Evolutionary conservation across 2,888 invertebrate species (phyloP).

Genomic region (Eristalinus aeneus): DNA sequence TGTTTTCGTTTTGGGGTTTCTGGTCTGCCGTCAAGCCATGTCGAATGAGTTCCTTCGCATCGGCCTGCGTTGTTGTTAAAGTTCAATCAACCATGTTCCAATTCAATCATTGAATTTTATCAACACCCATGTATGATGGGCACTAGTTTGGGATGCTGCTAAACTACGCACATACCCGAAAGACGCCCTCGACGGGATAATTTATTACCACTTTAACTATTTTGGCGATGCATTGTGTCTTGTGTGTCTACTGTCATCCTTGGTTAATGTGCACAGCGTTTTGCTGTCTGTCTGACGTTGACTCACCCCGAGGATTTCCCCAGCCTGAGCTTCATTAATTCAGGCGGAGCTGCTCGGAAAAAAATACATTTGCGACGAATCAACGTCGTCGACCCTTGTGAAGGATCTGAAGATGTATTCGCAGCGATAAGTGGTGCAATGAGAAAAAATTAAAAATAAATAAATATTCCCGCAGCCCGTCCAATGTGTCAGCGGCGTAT

Average conservation of each 20-base stretch:
- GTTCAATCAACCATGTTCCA: conserved; percentile 71
- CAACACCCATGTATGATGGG: conserved; percentile 74
- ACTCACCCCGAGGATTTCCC: conserved; percentile 41
- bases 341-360: conserved; percentile 51
- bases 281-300: conserved; percentile 1
- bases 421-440: conserved; percentile 61
- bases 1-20: conserved; percentile 66
- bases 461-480: conserved; percentile 58
- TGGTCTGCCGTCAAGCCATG: conserved; percentile 56
- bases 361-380: conserved; percentile 3
- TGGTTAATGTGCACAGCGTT: conserved; percentile 49
- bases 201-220: conserved; percentile 70
- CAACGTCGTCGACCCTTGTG: not conserved
- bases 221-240: conserved; percentile 63
- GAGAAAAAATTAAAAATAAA: conserved; percentile 68
- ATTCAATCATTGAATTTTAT: conserved; percentile 73
- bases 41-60: conserved; percentile 33
- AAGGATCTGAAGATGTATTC: conserved; percentile 45
- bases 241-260: conserved; percentile 65
- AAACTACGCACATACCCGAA: conserved; percentile 64
- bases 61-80: conserved; percentile 56
- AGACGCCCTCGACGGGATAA: conserved; percentile 67
- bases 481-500: conserved; percentile 67
- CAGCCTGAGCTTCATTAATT: conserved; percentile 65
- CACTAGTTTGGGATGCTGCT: conserved; percentile 75